phyloP scores from a whole-genome alignment of 2,797 vertebrate species.

The Acipenser oxyrinchus region DNA sequence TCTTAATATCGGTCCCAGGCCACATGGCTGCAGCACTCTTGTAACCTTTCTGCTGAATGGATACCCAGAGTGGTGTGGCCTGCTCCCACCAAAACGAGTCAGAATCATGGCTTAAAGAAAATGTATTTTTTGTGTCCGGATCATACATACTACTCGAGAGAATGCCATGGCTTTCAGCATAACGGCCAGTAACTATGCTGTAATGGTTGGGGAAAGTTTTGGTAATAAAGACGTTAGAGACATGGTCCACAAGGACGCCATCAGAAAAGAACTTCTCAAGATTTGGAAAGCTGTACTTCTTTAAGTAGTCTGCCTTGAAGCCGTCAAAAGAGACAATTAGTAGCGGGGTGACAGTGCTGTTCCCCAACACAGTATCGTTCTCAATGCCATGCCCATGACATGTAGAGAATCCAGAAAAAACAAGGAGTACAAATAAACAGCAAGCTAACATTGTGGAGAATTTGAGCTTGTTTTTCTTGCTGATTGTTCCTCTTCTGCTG shows the following conservation, averaged over 20 bases:
- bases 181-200: slow-evolving; percentile 86
- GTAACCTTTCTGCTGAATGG: slow-evolving; percentile 64
- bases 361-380: slow-evolving; percentile 24
- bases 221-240: slow-evolving; percentile 82
- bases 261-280: slow-evolving; percentile 68
- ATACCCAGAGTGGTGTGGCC: slow-evolving; percentile 83
- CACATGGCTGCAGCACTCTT: slow-evolving; percentile 86
- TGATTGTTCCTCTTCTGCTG: neutral
- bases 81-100: slow-evolving; percentile 87
- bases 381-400: slow-evolving; percentile 22
- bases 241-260: slow-evolving; percentile 77
- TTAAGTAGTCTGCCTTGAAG: slow-evolving; percentile 87
- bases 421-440: slow-evolving; percentile 35
- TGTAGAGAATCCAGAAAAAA: slow-evolving; percentile 29
- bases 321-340: slow-evolving; percentile 91
- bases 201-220: slow-evolving; percentile 98
- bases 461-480: neutral
- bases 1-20: slow-evolving; percentile 77
- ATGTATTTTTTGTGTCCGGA: slow-evolving; percentile 48
- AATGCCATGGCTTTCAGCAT: slow-evolving; percentile 88
- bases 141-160: slow-evolving; percentile 86
- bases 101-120: slow-evolving; percentile 43
- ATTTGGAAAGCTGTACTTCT: slow-evolving; percentile 74
- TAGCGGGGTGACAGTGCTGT: slow-evolving; percentile 39
- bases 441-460: slow-evolving; percentile 39